phyloP scores from a whole-genome alignment of 2,113 vertebrate species.

The Archilochus colubris region DNA sequence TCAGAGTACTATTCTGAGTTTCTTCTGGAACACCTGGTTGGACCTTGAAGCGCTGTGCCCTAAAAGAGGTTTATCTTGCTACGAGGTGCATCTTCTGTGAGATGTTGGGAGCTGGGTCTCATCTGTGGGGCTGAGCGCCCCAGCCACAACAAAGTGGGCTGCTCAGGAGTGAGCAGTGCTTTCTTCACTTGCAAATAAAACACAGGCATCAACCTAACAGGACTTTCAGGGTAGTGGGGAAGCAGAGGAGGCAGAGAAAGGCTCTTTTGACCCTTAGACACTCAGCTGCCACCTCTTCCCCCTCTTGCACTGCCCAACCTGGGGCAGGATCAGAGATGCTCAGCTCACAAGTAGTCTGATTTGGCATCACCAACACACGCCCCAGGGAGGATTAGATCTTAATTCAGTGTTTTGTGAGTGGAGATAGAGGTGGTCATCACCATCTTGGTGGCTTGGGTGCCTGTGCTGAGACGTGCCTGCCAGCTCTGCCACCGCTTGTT shows the following conservation, averaged over 20 bases:
- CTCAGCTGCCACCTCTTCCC: neutral
- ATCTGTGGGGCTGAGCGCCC: neutral
- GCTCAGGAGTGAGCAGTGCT: neutral
- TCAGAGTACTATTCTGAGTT: too few relatives aligned
- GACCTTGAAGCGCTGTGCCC: too few relatives aligned
- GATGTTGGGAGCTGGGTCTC: rapidly evolving
- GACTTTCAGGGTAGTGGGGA: neutral
- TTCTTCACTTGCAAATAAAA: neutral
- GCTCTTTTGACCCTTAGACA: neutral
- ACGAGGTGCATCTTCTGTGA: neutral
- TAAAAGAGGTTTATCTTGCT: too few relatives aligned
- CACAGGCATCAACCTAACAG: rapidly evolving
- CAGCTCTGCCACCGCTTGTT: neutral
- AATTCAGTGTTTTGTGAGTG: neutral
- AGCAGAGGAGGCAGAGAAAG: neutral
- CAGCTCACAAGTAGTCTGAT: neutral
- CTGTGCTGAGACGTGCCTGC: rapidly evolving
- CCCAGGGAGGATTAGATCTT: neutral
- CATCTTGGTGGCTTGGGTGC: neutral
- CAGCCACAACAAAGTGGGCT: neutral
- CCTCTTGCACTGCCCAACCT: neutral
- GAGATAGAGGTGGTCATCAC: neutral
- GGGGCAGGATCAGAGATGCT: neutral
- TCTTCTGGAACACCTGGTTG: too few relatives aligned
- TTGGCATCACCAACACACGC: neutral